Base-by-base conservation (phyloP, 2,888 invertebrate species). In the Silvanus unidentatus region DNA sequence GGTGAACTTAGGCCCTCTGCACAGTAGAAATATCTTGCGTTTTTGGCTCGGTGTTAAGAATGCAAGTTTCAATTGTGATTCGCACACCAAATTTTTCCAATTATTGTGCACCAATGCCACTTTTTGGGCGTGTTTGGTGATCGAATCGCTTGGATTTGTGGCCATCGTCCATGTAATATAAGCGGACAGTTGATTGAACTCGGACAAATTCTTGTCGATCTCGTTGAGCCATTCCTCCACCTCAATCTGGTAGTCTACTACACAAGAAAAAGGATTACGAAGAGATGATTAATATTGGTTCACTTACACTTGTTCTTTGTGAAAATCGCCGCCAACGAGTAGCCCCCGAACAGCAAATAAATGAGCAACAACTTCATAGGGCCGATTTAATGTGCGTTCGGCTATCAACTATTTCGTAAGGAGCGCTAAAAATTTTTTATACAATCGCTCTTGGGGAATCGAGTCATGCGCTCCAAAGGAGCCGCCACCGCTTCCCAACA, bases 1-100 rank as follows among this genome's bases (percentile, higher is more conserved):
- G 2, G 75, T 76, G 59, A 75, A 82, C 42, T 71, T 75, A 0
- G 82, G 80, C 34, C 83, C 84, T 54, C 80, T 72, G 57, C 85
- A 86, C 34, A 84, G 55, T 9, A 84, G 65, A 67, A 76, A 77
- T 40, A 77, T 64, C 72, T 79, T 78, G 47, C 82, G 71, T 38
- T 60, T 61, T 50, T 79, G 75, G 42, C 60, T 48, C 6, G 44
- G 45, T 2, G 58, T 55, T 34, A 60, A 42, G 42, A 54, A 53
- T 1, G 57, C 45, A 16, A 42, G 42, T 39, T 47, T 47, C 12
- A 59, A 52, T 22, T 50, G 40, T 1, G 58, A 54, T 16, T 55
- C 55, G 48, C 73, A 73, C 16, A 68, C 55, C 28, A 52, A 52
- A 52, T 69, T 69, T 49, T 61, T 65, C 73, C 73, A 73, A 35